These are phyloP conservation scores for Lumbricus terrestris DNA, from an alignment of 2,888 invertebrate genomes.

Conservation along the genomic window DNA sequence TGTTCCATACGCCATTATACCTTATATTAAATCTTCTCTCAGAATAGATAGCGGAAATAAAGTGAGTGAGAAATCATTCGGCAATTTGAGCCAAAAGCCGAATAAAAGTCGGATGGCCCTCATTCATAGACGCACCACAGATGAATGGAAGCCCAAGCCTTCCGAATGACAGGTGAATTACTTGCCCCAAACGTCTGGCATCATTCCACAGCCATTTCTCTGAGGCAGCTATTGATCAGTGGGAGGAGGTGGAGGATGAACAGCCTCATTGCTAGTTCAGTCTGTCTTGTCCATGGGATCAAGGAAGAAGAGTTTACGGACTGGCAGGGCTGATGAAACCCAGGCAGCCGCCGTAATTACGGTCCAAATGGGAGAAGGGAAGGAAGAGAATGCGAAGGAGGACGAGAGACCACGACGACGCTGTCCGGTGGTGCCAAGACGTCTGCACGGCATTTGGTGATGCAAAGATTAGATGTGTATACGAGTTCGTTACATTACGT, in stretches of 20 bases:
- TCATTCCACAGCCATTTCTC: too few species aligned
- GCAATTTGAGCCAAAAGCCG: not conserved
- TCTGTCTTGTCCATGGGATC: not conserved
- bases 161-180: conserved; percentile 3
- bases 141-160: not conserved
- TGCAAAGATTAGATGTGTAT: not conserved
- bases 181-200: not conserved
- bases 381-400: not conserved
- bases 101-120: not conserved
- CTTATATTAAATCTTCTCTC: not conserved
- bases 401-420: not conserved
- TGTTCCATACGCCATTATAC: too few species aligned
- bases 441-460: not conserved
- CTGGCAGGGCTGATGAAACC: conserved; percentile 5
- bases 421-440: not conserved
- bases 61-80: not conserved
- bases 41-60: conserved; percentile 3
- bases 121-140: not conserved
- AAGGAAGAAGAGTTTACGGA: not conserved
- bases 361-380: not conserved
- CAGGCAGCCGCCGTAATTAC: not conserved
- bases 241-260: too few species aligned
- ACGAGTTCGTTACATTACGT: not conserved
- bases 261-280: not conserved
- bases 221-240: too few species aligned